Evolutionary conservation across 2,113 vertebrate genomes (phyloP).

Genomic region (Bostrychus sinensis): DNA sequence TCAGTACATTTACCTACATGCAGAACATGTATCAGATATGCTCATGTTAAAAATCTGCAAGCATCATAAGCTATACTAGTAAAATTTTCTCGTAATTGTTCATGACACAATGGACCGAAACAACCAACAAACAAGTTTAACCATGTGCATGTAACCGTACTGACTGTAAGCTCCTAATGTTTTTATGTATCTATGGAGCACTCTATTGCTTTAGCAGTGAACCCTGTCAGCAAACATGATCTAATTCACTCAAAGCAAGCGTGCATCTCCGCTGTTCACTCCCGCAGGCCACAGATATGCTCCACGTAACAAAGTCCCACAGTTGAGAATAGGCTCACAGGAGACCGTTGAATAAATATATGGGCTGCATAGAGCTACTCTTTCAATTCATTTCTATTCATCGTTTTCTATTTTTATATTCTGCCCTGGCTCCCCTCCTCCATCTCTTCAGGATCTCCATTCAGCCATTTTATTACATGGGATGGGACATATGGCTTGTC

Average conservation of each 20-base stretch:
- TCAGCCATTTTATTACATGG: constrained; percentile 39
- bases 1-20: background rate
- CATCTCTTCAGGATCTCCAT: constrained; percentile 23
- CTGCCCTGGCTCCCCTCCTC: constrained; percentile 12
- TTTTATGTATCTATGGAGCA: background rate
- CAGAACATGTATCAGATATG: background rate
- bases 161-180: background rate
- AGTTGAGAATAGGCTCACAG: background rate
- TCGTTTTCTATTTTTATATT: constrained; percentile 56
- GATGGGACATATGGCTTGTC: constrained; percentile 26
- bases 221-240: constrained; percentile 44
- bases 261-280: constrained; percentile 19
- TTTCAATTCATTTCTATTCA: constrained; percentile 39
- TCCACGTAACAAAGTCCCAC: constrained; percentile 21
- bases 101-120: no score
- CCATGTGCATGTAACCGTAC: background rate
- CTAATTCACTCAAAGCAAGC: constrained; percentile 44
- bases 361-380: constrained; percentile 26
- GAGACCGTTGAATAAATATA: constrained; percentile 29
- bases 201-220: constrained; percentile 29
- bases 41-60: background rate
- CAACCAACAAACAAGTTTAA: background rate
- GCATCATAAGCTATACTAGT: background rate
- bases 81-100: no score
- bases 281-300: constrained; percentile 36